phyloP scores from a whole-genome alignment of 2,113 vertebrate species.

The Mohoua ochrocephala region DNA sequence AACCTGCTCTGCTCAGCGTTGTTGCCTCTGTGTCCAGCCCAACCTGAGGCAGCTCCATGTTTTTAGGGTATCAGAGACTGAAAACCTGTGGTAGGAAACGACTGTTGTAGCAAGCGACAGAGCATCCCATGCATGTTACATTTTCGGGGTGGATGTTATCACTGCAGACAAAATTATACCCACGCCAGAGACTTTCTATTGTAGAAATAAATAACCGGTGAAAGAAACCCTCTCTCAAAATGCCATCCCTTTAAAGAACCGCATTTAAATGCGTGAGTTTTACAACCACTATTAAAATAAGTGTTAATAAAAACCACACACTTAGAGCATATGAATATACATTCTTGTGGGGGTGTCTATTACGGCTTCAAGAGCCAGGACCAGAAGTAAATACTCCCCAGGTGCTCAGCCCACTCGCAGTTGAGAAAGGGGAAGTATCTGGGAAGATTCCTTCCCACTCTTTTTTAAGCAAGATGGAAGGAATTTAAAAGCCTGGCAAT shows the following conservation, averaged over 20 bases:
- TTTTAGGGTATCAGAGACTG: neutral
- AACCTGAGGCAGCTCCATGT: rapidly evolving
- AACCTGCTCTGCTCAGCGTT: neutral
- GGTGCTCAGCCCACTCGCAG: neutral
- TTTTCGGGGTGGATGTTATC: neutral
- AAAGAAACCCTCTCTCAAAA: neutral
- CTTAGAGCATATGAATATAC: neutral
- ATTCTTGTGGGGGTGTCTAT: neutral
- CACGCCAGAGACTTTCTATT: neutral
- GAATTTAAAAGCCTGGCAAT: neutral
- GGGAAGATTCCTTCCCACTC: neutral
- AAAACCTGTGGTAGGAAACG: neutral
- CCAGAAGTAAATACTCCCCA: neutral
- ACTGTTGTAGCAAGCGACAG: neutral
- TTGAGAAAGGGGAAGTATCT: neutral
- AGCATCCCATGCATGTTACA: rapidly evolving
- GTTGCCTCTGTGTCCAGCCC: neutral
- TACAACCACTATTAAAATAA: neutral
- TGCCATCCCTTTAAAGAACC: neutral
- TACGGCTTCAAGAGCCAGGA: neutral
- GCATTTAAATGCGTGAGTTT: neutral
- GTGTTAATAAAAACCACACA: neutral
- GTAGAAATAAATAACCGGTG: neutral
- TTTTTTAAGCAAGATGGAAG: neutral
- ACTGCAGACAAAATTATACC: neutral